These are phyloP conservation scores for Syrista parreyssii DNA, from an alignment of 2,888 invertebrate species.

Conservation along the genomic window DNA sequence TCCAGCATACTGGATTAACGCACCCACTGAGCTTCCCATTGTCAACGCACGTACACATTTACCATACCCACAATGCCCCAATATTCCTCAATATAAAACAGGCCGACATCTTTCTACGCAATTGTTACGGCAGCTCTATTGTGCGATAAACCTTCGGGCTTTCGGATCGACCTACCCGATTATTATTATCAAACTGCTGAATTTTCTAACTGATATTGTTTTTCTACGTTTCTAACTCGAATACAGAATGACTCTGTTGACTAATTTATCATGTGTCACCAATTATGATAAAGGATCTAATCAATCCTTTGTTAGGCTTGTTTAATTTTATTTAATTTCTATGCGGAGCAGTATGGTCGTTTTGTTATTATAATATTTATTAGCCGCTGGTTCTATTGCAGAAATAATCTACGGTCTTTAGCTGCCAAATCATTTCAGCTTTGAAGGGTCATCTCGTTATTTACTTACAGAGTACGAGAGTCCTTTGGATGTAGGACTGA, in stretches of 20 bases:
- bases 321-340: too few species aligned
- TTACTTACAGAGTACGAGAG: neutral
- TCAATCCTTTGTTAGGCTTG: neutral
- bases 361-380: neutral
- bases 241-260: neutral
- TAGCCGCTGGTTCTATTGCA: neutral
- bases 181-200: conserved; percentile 36
- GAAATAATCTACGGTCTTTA: neutral
- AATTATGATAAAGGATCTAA: neutral
- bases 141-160: conserved; percentile 34
- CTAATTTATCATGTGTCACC: neutral
- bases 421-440: neutral
- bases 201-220: neutral
- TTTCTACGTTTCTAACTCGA: neutral
- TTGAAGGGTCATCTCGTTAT: neutral
- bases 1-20: conserved; percentile 47
- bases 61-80: conserved; percentile 44
- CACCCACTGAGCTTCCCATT: conserved; percentile 54
- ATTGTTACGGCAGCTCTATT: conserved; percentile 51
- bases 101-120: conserved; percentile 46
- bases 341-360: neutral
- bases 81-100: conserved; percentile 56
- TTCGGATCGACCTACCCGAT: conserved; percentile 53
- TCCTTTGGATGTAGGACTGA: neutral
- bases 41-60: conserved; percentile 38